Conservation (phyloP, 2,888 invertebrate genomes). For the Gibbula magus region DNA sequence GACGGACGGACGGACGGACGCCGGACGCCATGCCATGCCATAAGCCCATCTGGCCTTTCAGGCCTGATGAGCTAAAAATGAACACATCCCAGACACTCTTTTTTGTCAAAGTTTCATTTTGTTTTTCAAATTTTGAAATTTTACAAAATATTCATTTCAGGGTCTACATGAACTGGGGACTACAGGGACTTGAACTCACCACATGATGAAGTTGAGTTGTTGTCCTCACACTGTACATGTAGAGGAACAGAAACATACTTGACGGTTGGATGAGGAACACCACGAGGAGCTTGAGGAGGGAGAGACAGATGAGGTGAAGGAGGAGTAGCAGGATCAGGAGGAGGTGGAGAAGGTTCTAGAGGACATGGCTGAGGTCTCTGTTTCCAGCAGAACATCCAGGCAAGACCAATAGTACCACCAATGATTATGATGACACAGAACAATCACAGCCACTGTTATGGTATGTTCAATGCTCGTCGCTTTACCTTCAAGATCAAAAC, state of each 20-base stretch:
- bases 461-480: background rate
- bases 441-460: background rate
- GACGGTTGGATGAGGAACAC: background rate
- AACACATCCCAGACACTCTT: too few relatives aligned
- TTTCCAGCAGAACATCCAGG: background rate
- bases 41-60: too few relatives aligned
- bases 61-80: too few relatives aligned
- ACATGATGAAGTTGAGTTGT: background rate
- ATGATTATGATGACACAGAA: background rate
- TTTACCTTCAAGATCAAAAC: background rate
- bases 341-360: background rate
- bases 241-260: background rate
- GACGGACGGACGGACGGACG: too few relatives aligned
- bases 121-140: too few relatives aligned
- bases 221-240: background rate
- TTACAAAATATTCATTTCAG: too few relatives aligned
- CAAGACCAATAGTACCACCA: background rate
- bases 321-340: background rate
- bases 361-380: background rate
- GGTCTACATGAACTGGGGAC: too few relatives aligned
- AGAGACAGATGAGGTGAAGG: background rate
- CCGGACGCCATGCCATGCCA: too few relatives aligned
- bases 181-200: background rate
- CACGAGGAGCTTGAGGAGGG: background rate
- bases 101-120: too few relatives aligned